Conservation (phyloP, 2,113 vertebrate genomes). For the Rafetus swinhoei region DNA sequence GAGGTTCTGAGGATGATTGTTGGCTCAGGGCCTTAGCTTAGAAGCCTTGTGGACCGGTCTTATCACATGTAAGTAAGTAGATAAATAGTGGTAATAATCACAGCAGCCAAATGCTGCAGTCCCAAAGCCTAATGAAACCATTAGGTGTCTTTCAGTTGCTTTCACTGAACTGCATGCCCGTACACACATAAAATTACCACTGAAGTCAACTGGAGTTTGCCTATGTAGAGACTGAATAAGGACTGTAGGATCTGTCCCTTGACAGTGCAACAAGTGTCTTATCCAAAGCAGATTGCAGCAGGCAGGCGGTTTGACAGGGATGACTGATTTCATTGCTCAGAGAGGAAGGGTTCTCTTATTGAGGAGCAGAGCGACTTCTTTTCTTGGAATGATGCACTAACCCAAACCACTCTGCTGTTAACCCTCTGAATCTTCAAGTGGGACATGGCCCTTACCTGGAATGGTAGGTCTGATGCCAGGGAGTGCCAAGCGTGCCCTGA, state of each 20-base stretch:
- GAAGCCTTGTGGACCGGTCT: neutral
- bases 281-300: neutral
- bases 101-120: neutral
- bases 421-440: neutral
- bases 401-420: neutral
- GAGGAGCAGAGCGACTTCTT: neutral
- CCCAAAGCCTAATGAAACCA: neutral
- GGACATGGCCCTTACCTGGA: slow-evolving; percentile 83
- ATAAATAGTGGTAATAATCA: neutral
- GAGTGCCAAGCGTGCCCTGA: slow-evolving; percentile 84
- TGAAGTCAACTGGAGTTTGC: neutral
- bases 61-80: neutral
- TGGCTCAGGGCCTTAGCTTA: neutral
- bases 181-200: neutral
- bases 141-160: neutral
- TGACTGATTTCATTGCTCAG: neutral
- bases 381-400: neutral
- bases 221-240: neutral
- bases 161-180: neutral
- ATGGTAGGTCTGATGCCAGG: slow-evolving; percentile 91
- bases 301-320: neutral
- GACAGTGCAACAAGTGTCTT: neutral
- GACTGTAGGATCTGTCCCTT: neutral
- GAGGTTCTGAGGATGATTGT: neutral
- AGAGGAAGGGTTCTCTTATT: neutral